These are phyloP conservation scores for Sarcophaga carnaria DNA, from an alignment of 2,888 invertebrate species.

Conservation along the genomic window DNA sequence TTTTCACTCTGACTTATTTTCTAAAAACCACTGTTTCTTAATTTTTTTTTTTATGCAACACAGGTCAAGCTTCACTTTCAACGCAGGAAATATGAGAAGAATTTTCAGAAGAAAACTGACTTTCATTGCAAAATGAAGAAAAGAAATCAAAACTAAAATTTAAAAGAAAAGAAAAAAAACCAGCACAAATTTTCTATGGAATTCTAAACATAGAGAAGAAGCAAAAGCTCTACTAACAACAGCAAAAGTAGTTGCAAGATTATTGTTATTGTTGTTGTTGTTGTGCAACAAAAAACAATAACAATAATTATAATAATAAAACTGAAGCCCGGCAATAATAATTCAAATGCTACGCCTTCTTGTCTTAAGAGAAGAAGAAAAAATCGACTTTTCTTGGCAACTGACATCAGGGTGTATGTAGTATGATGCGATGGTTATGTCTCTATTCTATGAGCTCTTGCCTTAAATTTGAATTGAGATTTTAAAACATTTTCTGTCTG, in stretches of 20 bases:
- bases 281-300: neutral
- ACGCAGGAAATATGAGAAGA: neutral
- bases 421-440: neutral
- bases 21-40: neutral
- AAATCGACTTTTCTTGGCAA: neutral
- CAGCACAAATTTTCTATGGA: constrained; percentile 15
- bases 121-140: constrained; percentile 12
- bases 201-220: constrained; percentile 13
- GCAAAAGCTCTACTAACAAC: constrained; percentile 4
- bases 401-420: neutral
- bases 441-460: neutral
- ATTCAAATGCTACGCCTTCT: neutral
- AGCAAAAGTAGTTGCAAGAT: neutral
- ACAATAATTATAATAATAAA: neutral
- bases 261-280: too few relatives aligned
- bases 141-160: constrained; percentile 31
- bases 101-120: neutral
- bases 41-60: constrained; percentile 27
- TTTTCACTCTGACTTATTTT: neutral
- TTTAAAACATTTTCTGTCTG: constrained; percentile 7
- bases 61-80: constrained; percentile 52
- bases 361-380: neutral
- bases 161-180: neutral
- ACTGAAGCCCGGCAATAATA: neutral
- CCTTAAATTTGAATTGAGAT: constrained; percentile 41